Evolutionary conservation across 2,888 invertebrate species (phyloP), one percentile per base, ranked within the genome.

Genomic region (Cerceris ruficornis): DNA sequence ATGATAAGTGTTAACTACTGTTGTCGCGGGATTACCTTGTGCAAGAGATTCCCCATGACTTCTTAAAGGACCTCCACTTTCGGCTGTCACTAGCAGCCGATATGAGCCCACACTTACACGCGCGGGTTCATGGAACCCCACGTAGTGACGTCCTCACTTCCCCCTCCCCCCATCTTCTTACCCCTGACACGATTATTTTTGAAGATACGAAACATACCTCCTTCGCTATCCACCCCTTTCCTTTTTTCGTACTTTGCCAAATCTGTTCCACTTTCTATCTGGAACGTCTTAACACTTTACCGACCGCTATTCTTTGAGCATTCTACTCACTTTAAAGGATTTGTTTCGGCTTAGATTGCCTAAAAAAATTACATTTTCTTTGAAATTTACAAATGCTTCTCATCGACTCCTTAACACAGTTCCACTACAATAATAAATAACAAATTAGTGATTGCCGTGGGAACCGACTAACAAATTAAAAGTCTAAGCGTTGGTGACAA

Each of bases 1-100:
- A 4, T 4, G 28, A 28, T 28, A 50, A 50, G n/a, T 6, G n/a
- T 50, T 50, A 11, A 11, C 9, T 2, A 13, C 6, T n/a, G 9
- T 50, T 50, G 7, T 50, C 41, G 39, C 61, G 57, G 28, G 39
- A 14, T 81, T 87, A 89, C 88, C 88, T 88, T 88, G 14, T 72
- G 78, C 52, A 88, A 39, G 74, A 86, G 68, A 86, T 87, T 89
- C 71, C 90, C 89, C 90, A 89, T 90, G 87, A 81, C 79, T 86
- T 83, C 75, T 79, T 67, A 68, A 76, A 76, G 69, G 61, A 77
- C 75, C 77, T 83, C 77, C 77, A 64, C 81, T 81, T 85, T 84
- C 81, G 83, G 78, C 68, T 80, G 76, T 75, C 80, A 75, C 72
- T 69, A 69, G 41, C 74, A 58, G 52, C 67, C 64, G 64, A 72